A percentile compares a stretch with the other conserved stretches of the same genome.
Evolutionary conservation across 1,140 invertebrate species (phyloP).

Genomic region (Ips typographus): DNA sequence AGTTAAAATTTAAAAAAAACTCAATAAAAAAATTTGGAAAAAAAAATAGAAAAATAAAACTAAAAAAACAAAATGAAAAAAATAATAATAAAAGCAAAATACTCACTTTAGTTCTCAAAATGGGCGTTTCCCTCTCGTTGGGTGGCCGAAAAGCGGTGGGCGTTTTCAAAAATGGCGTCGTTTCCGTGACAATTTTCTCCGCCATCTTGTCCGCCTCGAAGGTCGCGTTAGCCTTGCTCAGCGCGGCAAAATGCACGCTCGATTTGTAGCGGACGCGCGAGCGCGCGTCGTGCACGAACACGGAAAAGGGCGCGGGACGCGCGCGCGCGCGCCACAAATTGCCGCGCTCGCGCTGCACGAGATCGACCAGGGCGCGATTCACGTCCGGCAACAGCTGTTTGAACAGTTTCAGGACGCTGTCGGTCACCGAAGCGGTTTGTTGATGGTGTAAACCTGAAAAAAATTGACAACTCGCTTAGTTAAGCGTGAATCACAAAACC

Average conservation of each 20-base stretch:
- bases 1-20: no score
- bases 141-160: conserved; percentile 21
- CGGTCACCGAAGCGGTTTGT: conserved; percentile 30
- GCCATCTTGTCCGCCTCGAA: conserved; percentile 35
- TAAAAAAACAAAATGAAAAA: no score
- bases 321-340: conserved; percentile 39
- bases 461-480: background rate
- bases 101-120: conserved; percentile 15
- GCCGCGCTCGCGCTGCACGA: conserved; percentile 40
- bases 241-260: conserved; percentile 42
- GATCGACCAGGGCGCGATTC: conserved; percentile 39
- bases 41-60: no score
- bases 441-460: conserved; percentile 37
- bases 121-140: background rate
- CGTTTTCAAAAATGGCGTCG: conserved; percentile 48
- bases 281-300: conserved; percentile 44
- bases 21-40: no score
- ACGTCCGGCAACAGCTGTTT: conserved; percentile 42
- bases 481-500: no score
- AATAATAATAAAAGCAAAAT: no score
- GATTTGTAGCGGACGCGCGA: conserved; percentile 48
- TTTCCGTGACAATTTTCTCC: conserved; percentile 37
- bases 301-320: conserved; percentile 44
- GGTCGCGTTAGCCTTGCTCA: conserved; percentile 46
- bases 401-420: conserved; percentile 41